Evolutionary conservation across 2,797 vertebrate genomes (phyloP).

Genomic region (Anableps anableps): DNA sequence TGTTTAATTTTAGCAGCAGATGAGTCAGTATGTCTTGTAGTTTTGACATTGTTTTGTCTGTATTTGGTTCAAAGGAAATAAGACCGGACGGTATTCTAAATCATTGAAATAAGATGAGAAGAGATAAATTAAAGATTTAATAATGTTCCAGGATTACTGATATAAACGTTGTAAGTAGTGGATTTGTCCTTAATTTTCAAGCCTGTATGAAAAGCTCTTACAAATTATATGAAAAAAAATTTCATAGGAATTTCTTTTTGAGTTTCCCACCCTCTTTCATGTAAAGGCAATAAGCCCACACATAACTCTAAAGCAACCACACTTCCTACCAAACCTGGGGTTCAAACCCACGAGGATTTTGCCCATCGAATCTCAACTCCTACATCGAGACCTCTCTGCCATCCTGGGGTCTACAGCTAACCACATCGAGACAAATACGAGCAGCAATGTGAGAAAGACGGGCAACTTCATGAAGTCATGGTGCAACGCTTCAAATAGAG

Average conservation of each 20-base stretch:
- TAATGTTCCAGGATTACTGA: neutral
- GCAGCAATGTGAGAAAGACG: neutral
- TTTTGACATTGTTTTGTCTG: neutral
- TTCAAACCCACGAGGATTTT: slow-evolving; percentile 69
- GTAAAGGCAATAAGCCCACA: neutral
- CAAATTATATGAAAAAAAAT: neutral
- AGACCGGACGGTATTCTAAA: neutral
- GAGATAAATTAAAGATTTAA: neutral
- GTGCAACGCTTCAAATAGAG: neutral
- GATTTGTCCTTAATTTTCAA: neutral
- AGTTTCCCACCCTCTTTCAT: neutral
- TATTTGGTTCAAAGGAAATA: neutral
- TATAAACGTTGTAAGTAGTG: neutral
- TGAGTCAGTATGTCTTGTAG: neutral
- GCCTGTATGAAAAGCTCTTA: neutral
- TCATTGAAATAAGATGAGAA: neutral
- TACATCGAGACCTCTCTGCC: neutral
- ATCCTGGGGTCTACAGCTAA: neutral
- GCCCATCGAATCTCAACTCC: slow-evolving; percentile 12
- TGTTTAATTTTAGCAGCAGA: neutral
- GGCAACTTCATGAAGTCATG: neutral
- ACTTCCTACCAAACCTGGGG: slow-evolving; percentile 57
- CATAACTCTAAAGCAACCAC: neutral
- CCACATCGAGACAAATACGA: neutral
- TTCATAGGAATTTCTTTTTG: neutral